Conservation (phyloP, 2,797 vertebrate species). For the Lepilemur ruficaudatus region DNA sequence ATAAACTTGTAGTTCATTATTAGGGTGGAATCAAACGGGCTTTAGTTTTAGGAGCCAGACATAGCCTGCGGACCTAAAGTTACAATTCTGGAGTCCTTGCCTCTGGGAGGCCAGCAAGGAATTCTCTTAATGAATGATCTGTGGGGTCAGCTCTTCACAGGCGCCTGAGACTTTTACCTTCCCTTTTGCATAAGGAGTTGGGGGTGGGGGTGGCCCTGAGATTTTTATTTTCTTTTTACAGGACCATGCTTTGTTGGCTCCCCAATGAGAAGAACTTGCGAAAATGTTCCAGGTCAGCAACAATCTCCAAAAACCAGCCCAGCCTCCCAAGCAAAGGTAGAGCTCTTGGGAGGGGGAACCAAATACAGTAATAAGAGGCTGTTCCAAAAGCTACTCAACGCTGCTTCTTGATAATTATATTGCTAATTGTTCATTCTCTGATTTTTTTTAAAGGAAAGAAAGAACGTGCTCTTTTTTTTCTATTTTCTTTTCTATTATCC, state of each 20-base stretch:
- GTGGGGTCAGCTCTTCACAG: too few species aligned
- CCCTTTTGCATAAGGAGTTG: too few species aligned
- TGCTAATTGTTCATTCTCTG: neutral
- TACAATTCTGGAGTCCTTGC: too few species aligned
- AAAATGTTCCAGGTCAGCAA: neutral
- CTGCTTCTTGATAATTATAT: neutral
- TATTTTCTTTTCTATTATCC: neutral
- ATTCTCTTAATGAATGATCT: too few species aligned
- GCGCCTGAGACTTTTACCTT: too few species aligned
- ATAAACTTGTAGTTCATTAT: too few species aligned
- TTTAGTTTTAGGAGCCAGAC: too few species aligned
- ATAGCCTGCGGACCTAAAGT: too few species aligned
- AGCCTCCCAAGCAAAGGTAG: neutral
- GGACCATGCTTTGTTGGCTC: neutral
- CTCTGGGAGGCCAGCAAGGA: too few species aligned
- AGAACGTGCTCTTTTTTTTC: neutral
- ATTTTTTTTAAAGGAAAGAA: neutral
- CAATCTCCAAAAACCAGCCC: neutral
- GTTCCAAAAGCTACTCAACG: neutral
- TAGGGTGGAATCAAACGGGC: too few species aligned
- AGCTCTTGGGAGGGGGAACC: neutral
- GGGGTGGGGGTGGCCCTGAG: too few species aligned
- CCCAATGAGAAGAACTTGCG: neutral
- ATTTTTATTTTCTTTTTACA: too few species aligned
- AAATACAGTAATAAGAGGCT: neutral